Conservation (phyloP, 2,113 vertebrate species). For the Eubucco bourcierii region DNA sequence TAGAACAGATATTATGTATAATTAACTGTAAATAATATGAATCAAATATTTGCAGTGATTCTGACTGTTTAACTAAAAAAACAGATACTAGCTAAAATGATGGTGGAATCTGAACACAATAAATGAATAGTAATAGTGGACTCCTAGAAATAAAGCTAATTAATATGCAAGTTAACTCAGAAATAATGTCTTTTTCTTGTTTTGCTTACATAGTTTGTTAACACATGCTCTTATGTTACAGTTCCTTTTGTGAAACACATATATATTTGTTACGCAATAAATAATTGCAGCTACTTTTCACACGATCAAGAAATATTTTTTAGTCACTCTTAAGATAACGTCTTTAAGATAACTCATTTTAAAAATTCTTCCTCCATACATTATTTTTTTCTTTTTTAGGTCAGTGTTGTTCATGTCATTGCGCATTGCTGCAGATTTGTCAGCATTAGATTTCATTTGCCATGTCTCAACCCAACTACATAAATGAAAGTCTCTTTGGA, state of each 20-base stretch:
- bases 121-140: background rate
- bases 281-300: background rate
- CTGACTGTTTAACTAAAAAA: background rate
- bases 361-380: background rate
- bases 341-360: background rate
- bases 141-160: background rate
- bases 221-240: background rate
- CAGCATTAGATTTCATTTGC: background rate
- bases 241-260: background rate
- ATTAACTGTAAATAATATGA: background rate
- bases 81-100: background rate
- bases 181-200: too few relatives aligned
- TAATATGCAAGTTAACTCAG: too few relatives aligned
- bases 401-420: background rate
- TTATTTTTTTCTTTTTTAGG: background rate
- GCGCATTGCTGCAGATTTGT: background rate
- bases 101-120: background rate
- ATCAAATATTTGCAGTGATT: background rate
- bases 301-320: background rate
- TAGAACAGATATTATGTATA: background rate
- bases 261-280: background rate
- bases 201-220: background rate
- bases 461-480: background rate
- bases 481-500: background rate
- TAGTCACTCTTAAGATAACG: fast-evolving